Conservation (phyloP, 1,140 invertebrate species). For the Ruditapes philippinarum region DNA sequence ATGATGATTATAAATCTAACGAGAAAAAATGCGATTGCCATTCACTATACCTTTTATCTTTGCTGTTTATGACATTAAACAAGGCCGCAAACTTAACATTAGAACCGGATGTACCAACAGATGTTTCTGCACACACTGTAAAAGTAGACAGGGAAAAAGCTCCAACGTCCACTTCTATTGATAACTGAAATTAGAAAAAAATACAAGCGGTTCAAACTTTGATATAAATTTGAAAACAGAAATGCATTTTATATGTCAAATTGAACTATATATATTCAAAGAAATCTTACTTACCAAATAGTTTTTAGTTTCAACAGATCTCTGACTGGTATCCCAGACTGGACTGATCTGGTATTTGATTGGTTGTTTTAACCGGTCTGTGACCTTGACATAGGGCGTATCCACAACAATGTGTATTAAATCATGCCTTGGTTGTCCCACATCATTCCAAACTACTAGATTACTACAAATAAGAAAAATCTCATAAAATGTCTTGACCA, state of each 20-base stretch:
- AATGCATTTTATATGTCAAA: too few relatives aligned
- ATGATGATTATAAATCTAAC: too few relatives aligned
- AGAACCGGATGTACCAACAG: neutral
- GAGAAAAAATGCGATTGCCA: too few relatives aligned
- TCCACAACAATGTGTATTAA: conserved; percentile 69
- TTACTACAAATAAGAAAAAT: conserved; percentile 58
- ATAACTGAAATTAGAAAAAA: conserved; percentile 3
- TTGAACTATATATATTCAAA: too few relatives aligned
- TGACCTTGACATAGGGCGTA: conserved; percentile 68
- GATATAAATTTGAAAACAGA: too few relatives aligned
- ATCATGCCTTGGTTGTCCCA: conserved; percentile 71
- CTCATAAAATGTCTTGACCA: too few relatives aligned
- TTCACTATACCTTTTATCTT: neutral
- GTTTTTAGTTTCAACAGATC: neutral
- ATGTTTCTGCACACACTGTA: neutral
- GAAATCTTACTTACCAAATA: conserved; percentile 73
- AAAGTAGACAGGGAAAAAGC: neutral
- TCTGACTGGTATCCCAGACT: conserved; percentile 60
- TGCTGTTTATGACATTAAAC: neutral
- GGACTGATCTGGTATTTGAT: conserved; percentile 75
- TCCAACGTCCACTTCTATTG: neutral
- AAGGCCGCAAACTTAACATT: neutral
- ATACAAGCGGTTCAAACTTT: conserved; percentile 28
- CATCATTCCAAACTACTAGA: conserved; percentile 75
- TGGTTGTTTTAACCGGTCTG: neutral